These are phyloP conservation scores for Polylopha cassiicola DNA, from an alignment of 2,888 invertebrate species.

Conservation along the genomic window DNA sequence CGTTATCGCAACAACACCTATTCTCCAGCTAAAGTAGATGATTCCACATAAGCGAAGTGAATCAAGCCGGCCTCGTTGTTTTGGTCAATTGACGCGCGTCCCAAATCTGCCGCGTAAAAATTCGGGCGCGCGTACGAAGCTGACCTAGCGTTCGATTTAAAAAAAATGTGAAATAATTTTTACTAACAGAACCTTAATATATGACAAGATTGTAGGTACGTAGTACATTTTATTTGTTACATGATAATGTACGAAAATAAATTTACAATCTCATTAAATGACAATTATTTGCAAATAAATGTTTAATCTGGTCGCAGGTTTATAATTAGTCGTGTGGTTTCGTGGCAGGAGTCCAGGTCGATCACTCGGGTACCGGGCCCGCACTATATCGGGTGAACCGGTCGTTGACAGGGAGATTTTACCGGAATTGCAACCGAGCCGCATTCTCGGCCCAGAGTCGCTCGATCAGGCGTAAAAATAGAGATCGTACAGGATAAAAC, in stretches of 20 bases:
- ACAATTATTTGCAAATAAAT: conserved; percentile 53
- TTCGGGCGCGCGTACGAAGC: conserved; percentile 42
- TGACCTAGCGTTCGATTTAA: conserved; percentile 30
- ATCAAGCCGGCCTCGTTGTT: conserved; percentile 60
- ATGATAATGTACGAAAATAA: no score
- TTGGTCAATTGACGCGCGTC: conserved; percentile 63
- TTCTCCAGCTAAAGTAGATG: conserved; percentile 58
- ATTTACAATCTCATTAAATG: no score
- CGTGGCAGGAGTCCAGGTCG: conserved; percentile 72
- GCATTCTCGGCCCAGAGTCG: conserved; percentile 35
- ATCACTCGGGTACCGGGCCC: conserved; percentile 71
- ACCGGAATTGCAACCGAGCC: conserved; percentile 49
- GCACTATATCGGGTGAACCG: conserved; percentile 63
- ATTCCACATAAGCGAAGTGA: conserved; percentile 50
- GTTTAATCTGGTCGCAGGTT: conserved; percentile 49
- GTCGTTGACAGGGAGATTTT: conserved; percentile 68
- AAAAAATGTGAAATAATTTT: no score
- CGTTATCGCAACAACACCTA: conserved; percentile 68
- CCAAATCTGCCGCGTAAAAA: conserved; percentile 48
- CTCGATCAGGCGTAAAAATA: conserved; percentile 23
- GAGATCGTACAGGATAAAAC: conserved; percentile 21
- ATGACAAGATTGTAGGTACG: no score
- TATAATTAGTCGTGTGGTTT: conserved; percentile 66
- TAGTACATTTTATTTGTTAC: no score
- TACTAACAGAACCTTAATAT: no score